phyloP scores from a whole-genome alignment of 1,140 invertebrate species.

The Achroia grisella region DNA sequence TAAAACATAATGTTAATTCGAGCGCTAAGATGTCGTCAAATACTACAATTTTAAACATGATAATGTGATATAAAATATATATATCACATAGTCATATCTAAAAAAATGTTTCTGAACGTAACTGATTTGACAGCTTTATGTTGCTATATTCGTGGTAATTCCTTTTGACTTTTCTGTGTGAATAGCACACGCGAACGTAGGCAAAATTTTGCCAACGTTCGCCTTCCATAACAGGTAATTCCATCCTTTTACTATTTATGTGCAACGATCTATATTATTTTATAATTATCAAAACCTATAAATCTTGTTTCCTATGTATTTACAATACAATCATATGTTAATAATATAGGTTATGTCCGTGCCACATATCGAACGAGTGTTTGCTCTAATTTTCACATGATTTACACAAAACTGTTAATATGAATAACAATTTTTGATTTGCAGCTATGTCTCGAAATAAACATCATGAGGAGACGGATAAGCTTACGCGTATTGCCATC shows the following conservation, averaged over 20 bases:
- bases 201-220: conserved; percentile 60
- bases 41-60: too few relatives aligned
- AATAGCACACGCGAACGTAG: conserved; percentile 68
- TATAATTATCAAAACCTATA: background rate
- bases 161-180: conserved; percentile 62
- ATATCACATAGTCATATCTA: background rate
- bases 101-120: conserved; percentile 11
- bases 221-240: conserved; percentile 59
- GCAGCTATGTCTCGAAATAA: conserved; percentile 83
- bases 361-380: conserved; percentile 43
- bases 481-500: conserved; percentile 97
- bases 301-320: background rate
- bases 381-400: conserved; percentile 18
- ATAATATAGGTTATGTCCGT: conserved; percentile 55
- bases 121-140: conserved; percentile 8
- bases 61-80: too few relatives aligned
- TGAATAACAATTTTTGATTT: conserved; percentile 16
- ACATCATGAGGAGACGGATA: conserved; percentile 88
- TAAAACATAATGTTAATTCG: too few relatives aligned
- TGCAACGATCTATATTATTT: background rate
- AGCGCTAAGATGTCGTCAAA: too few relatives aligned
- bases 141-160: conserved; percentile 22
- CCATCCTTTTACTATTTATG: conserved; percentile 12
- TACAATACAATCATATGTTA: conserved; percentile 24
- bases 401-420: conserved; percentile 11